Evolutionary conservation across 2,113 vertebrate genomes (phyloP).

Genomic region (Salvelinus namaycush): DNA sequence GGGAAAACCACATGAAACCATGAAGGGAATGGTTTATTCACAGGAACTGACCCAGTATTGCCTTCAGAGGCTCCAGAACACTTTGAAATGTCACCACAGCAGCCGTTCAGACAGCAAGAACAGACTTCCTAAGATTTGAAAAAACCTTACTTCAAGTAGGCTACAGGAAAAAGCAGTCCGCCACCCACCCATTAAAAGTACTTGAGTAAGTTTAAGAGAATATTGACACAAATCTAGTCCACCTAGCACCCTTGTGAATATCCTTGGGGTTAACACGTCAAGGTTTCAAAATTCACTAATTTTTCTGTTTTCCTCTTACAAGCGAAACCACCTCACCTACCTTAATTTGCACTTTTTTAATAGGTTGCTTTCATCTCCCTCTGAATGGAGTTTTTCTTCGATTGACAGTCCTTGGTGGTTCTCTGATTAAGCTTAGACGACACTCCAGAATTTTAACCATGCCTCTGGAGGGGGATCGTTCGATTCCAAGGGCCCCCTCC

Average conservation of each 20-base stretch:
- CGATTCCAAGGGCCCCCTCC: conserved; percentile 76
- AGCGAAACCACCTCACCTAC: neutral
- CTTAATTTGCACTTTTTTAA: conserved; percentile 24
- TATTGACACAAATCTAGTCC: too few relatives aligned
- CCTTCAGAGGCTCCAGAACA: conserved; percentile 40
- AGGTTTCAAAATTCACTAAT: too few relatives aligned
- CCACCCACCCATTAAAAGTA: too few relatives aligned
- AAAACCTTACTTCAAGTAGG: conserved; percentile 25
- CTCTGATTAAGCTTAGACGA: conserved; percentile 64
- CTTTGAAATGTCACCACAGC: conserved; percentile 14
- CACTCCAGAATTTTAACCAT: conserved; percentile 73
- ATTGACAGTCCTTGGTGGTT: conserved; percentile 67
- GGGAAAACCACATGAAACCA: neutral
- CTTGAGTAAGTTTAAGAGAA: too few relatives aligned
- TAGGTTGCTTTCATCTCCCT: conserved; percentile 49
- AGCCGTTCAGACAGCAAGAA: too few relatives aligned
- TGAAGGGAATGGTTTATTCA: conserved; percentile 32
- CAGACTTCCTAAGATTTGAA: conserved; percentile 23
- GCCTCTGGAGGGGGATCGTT: conserved; percentile 64
- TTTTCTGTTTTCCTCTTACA: too few relatives aligned
- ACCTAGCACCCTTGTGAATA: too few relatives aligned
- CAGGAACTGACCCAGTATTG: conserved; percentile 35
- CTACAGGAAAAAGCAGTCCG: neutral
- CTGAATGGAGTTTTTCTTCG: conserved; percentile 65
- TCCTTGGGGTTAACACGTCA: too few relatives aligned